Conservation (phyloP, 1,140 invertebrate genomes). For the Platorchestia sp. region DNA sequence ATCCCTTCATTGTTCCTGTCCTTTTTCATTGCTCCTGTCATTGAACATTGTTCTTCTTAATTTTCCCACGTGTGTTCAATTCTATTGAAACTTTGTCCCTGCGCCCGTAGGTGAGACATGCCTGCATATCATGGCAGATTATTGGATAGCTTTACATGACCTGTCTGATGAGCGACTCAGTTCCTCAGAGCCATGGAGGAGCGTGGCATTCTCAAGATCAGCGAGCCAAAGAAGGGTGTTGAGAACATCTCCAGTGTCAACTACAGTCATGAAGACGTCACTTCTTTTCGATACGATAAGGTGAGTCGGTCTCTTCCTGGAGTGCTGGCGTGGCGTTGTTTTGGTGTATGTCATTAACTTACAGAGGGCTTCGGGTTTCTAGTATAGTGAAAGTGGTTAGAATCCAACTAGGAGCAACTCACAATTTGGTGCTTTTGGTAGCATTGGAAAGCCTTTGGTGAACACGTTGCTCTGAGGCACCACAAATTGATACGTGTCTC, state of each 20-base stretch:
- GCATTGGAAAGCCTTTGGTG: not conserved
- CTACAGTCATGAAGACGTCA: conserved; percentile 74
- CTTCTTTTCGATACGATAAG: conserved; percentile 65
- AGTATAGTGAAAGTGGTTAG: too few species aligned
- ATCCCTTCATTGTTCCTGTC: too few species aligned
- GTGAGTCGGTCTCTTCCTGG: conserved; percentile 56
- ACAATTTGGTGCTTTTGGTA: not conserved
- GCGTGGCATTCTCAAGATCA: conserved; percentile 78
- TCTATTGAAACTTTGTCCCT: not conserved
- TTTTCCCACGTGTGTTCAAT: not conserved
- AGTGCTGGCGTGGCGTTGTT: not conserved
- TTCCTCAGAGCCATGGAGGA: conserved; percentile 78
- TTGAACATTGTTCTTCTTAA: not conserved
- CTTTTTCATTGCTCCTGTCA: not conserved
- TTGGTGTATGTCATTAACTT: too few species aligned
- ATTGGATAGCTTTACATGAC: not conserved
- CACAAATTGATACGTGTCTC: not conserved
- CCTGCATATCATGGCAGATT: not conserved
- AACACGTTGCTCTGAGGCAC: not conserved
- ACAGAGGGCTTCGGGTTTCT: too few species aligned
- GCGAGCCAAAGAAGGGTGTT: conserved; percentile 81
- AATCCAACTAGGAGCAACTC: too few species aligned
- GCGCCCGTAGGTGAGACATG: not conserved
- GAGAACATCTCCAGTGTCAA: conserved; percentile 78
- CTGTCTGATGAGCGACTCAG: conserved; percentile 29